Evolutionary conservation across 2,113 vertebrate species (phyloP).

Genomic region (Lamprologus sp.): DNA sequence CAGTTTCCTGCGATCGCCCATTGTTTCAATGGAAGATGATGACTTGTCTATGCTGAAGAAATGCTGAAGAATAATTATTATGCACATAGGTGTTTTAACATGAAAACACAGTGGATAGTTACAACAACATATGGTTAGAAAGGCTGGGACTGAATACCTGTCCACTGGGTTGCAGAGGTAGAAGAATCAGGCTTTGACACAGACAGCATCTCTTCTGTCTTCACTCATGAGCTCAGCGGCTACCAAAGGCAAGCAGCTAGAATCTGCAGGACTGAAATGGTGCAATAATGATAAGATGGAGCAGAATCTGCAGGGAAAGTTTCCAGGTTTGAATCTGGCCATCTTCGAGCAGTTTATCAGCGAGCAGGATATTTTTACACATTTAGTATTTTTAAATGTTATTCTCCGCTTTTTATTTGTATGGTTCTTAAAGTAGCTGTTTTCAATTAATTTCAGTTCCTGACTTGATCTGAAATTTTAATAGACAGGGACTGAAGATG

Average conservation of each 20-base stretch:
- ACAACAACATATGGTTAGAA: background rate
- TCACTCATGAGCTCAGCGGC: background rate
- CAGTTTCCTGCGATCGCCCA: rapidly evolving
- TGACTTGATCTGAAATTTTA: background rate
- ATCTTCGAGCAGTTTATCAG: rapidly evolving
- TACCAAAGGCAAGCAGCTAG: background rate
- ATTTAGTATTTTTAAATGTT: background rate
- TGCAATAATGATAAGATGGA: background rate
- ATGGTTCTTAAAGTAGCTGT: background rate
- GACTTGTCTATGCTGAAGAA: background rate
- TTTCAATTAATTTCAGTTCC: background rate
- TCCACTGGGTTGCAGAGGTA: rapidly evolving
- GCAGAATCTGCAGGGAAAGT: background rate
- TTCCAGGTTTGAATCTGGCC: background rate
- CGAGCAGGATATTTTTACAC: background rate
- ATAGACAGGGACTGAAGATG: background rate
- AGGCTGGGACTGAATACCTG: background rate
- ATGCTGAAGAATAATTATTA: background rate
- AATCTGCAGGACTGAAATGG: background rate
- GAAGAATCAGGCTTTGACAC: background rate
- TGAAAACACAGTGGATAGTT: background rate
- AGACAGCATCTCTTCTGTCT: background rate
- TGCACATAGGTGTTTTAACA: background rate
- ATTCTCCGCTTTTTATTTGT: background rate
- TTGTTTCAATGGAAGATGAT: background rate